Evolutionary conservation across 2,113 vertebrate species (phyloP).

Genomic region (Garra rufa): DNA sequence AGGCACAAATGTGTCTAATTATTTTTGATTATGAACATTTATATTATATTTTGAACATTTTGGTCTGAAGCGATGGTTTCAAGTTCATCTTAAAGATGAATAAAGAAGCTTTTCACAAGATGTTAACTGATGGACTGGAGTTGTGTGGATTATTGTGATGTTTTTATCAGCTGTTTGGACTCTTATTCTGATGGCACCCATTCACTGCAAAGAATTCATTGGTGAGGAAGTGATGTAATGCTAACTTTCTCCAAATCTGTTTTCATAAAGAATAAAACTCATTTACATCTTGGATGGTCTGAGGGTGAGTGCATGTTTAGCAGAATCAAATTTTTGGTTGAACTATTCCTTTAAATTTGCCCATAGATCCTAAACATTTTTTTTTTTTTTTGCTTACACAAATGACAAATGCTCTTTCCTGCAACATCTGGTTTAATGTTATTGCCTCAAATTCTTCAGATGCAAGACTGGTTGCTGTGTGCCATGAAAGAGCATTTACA

Average conservation of each 20-base stretch:
- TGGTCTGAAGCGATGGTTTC: not conserved
- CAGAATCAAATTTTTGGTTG: not conserved
- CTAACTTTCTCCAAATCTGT: too few species aligned
- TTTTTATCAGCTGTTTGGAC: too few species aligned
- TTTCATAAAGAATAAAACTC: too few species aligned
- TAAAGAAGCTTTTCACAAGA: not conserved
- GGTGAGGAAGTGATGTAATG: not conserved
- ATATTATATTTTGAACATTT: too few species aligned
- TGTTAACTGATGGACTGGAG: not conserved
- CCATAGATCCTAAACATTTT: not conserved
- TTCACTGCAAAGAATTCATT: not conserved
- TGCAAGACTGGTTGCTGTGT: not conserved
- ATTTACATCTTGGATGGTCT: too few species aligned
- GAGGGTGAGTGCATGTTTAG: too few species aligned
- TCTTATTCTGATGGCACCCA: not conserved
- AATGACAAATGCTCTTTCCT: not conserved
- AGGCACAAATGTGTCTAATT: too few species aligned
- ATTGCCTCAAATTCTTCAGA: not conserved
- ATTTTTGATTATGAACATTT: too few species aligned
- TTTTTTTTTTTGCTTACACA: not conserved
- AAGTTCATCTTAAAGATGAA: not conserved
- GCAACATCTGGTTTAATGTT: conserved; percentile 14
- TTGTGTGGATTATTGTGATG: not conserved
- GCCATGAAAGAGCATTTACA: not conserved
- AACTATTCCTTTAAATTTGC: not conserved